Percentiles rank a stretch among this genome's conserved stretches.
Evolutionary conservation across 2,888 invertebrate species (phyloP).

Genomic region (Melanotus villosus): DNA sequence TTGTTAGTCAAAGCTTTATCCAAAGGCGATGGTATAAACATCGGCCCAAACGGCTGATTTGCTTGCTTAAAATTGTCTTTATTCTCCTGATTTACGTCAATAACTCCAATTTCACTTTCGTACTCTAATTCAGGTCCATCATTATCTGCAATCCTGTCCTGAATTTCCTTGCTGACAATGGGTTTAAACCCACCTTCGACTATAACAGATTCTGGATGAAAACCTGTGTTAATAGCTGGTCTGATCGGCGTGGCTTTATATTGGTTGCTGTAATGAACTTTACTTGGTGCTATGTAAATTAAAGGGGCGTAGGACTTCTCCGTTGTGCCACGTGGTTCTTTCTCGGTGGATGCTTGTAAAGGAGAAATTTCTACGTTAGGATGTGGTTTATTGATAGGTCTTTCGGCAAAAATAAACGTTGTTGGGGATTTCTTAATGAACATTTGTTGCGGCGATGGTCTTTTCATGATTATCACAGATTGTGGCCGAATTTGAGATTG

Average conservation of each 20-base stretch:
- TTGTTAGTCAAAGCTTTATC: slow-evolving; percentile 68
- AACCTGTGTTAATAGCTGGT: slow-evolving; percentile 82
- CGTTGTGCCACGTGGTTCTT: slow-evolving; percentile 57
- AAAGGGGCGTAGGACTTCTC: slow-evolving; percentile 42
- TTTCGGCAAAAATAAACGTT: slow-evolving; percentile 11
- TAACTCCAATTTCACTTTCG: slow-evolving; percentile 70
- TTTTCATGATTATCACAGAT: slow-evolving; percentile 23
- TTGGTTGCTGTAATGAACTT: slow-evolving; percentile 40
- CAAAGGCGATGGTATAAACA: slow-evolving; percentile 87
- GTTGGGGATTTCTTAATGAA: slow-evolving; percentile 11
- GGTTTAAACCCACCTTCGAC: slow-evolving; percentile 90
- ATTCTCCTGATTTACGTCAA: slow-evolving; percentile 68
- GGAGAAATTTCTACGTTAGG: slow-evolving; percentile 62
- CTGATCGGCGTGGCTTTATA: slow-evolving; percentile 60
- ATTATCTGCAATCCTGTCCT: slow-evolving; percentile 69
- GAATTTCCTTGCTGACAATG: slow-evolving; percentile 75
- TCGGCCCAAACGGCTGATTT: slow-evolving; percentile 81
- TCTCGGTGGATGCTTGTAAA: slow-evolving; percentile 63
- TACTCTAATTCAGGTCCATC: slow-evolving; percentile 63
- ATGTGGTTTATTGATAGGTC: slow-evolving; percentile 9
- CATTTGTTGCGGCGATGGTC: not conserved
- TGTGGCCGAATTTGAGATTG: slow-evolving; percentile 33
- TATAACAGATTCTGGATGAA: slow-evolving; percentile 85
- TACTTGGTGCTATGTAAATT: slow-evolving; percentile 34
- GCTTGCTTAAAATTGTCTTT: slow-evolving; percentile 69